Evolutionary conservation across 1,140 invertebrate species (phyloP), one percentile per base, ranked within the genome.

Genomic region (Batillaria attramentaria): DNA sequence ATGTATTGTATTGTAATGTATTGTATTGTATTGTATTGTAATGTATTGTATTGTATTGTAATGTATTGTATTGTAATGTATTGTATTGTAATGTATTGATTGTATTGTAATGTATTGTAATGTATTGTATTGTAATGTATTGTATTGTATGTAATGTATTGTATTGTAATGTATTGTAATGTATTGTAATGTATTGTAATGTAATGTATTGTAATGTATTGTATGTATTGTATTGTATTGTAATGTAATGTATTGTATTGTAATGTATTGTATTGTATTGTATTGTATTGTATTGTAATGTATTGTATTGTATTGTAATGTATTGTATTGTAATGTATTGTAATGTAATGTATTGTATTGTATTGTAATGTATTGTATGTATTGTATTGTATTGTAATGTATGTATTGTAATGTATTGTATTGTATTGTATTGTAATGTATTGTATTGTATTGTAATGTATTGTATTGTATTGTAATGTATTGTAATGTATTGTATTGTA

Each of bases 321-420:
- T 50, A 50, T 10, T 50, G 46, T 50, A 50, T 10, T 50, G 46
- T 50, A 50, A 24, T 50, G 46, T 50, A 50, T 10, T 50, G 46
- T 50, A 50, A 24, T 50, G 46, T 3, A 62, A 2, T 62, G 57
- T 62, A n/a, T 16, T 62, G 57, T n/a, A 62, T 16, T 18, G 24
- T 62, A n/a, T 0, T 62, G 57, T 62, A n/a, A 0, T 62, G 57
- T n/a, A 3, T 16, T 18, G 57, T 0, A 62, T 18, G 57, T 0
- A 62, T 16, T 62, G 57, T n/a, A 62, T 16, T 62, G 57, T 62
- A 62, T 16, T 62, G 57, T 62, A 62, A 6, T 62, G 57, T 62
- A 62, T 24, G 46, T 50, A 50, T 10, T 50, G 46, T 50, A 50
- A 24, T 50, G 46, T 50, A 50, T 10, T 50, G 46, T 50, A 50